phyloP scores from a whole-genome alignment of 2,797 vertebrate genomes.

The Rhinogobio ventralis region DNA sequence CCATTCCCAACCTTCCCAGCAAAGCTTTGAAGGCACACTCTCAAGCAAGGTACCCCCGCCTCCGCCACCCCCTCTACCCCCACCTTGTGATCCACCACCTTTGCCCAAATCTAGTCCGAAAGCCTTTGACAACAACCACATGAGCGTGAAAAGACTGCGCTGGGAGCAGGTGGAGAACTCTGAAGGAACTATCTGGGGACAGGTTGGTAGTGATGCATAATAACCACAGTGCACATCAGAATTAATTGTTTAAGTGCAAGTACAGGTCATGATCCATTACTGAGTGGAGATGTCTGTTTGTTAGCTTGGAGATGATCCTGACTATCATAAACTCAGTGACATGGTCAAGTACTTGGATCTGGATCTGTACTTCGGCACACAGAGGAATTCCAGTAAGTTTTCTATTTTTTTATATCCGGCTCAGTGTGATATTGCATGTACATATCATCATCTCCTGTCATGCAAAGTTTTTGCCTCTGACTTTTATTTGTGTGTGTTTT shows the following conservation, averaged over 20 bases:
- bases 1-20: slow-evolving; percentile 68
- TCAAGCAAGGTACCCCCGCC: slow-evolving; percentile 73
- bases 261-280: not conserved
- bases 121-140: slow-evolving; percentile 89
- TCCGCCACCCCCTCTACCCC: slow-evolving; percentile 78
- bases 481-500: not conserved
- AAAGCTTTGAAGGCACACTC: slow-evolving; percentile 66
- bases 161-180: slow-evolving; percentile 99
- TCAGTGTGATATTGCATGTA: not conserved
- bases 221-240: not conserved
- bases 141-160: slow-evolving; percentile 96
- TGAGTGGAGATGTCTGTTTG: slow-evolving; percentile 16
- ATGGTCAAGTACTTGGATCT: slow-evolving; percentile 98
- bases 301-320: slow-evolving; percentile 93
- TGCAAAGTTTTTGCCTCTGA: not conserved
- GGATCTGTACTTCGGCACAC: slow-evolving; percentile 96
- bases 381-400: slow-evolving; percentile 90
- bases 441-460: not conserved
- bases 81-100: slow-evolving; percentile 79
- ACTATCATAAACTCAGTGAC: slow-evolving; percentile 96
- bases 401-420: not conserved
- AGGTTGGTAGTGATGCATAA: slow-evolving; percentile 76
- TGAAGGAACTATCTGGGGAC: slow-evolving; percentile 98
- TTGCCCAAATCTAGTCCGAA: slow-evolving; percentile 80
- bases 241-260: not conserved